These are phyloP conservation scores for Agonopterix arenella DNA, from an alignment of 2,888 invertebrate genomes.

Conservation along the genomic window DNA sequence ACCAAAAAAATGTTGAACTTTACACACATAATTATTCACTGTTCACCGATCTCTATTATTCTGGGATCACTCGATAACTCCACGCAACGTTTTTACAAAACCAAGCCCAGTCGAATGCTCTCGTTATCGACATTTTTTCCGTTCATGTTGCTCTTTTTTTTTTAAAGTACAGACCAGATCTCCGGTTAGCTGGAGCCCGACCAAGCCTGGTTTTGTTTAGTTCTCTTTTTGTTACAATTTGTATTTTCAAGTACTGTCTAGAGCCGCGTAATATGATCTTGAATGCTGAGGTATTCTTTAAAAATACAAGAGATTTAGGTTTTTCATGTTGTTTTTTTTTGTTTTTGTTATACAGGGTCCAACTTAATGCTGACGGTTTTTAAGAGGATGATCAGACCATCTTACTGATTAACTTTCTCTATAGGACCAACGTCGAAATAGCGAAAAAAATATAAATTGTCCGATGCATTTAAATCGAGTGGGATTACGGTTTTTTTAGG, in stretches of 20 bases:
- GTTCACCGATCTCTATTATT: neutral
- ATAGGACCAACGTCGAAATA: too few relatives aligned
- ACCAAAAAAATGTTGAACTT: neutral
- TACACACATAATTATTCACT: slow-evolving; percentile 2
- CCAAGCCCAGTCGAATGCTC: slow-evolving; percentile 17
- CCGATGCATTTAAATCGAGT: too few relatives aligned
- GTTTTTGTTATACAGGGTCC: too few relatives aligned
- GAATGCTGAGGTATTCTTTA: neutral
- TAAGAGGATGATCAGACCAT: too few relatives aligned
- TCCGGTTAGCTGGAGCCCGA: slow-evolving; percentile 22
- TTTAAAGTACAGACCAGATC: slow-evolving; percentile 18
- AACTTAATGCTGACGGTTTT: too few relatives aligned
- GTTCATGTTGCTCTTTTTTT: slow-evolving; percentile 10
- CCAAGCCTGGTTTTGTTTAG: slow-evolving; percentile 18
- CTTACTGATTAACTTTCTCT: too few relatives aligned
- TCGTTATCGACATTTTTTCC: slow-evolving; percentile 23
- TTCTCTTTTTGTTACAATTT: slow-evolving; percentile 23
- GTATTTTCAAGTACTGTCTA: neutral
- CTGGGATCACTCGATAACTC: neutral
- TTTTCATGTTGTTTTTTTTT: too few relatives aligned
- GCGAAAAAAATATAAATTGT: too few relatives aligned
- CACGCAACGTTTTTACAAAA: slow-evolving; percentile 15
- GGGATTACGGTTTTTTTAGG: too few relatives aligned
- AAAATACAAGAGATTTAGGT: too few relatives aligned
- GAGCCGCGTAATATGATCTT: neutral